These are phyloP conservation scores for Callitettix versicolor DNA, from an alignment of 1,140 invertebrate species.

Conservation along the genomic window DNA sequence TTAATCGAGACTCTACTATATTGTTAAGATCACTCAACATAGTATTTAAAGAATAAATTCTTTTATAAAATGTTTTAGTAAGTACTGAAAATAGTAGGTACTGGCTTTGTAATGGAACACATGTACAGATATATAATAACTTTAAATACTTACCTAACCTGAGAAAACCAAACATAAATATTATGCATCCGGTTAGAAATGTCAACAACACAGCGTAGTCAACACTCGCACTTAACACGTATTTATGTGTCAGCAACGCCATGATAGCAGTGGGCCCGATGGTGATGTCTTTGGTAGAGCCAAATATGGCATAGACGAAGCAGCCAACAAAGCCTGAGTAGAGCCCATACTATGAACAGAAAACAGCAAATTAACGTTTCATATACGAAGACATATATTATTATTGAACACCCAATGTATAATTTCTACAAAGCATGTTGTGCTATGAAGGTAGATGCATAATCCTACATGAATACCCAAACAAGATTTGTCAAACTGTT, in stretches of 20 bases:
- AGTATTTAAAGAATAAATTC: no score
- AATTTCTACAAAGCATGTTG: no score
- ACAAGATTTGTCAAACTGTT: neutral
- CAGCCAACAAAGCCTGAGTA: slow-evolving; percentile 76
- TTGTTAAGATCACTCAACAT: no score
- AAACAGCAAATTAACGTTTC: no score
- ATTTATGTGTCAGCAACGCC: slow-evolving; percentile 49
- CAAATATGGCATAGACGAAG: slow-evolving; percentile 71
- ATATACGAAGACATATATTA: no score
- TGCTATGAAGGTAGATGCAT: no score
- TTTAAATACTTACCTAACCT: slow-evolving; percentile 46
- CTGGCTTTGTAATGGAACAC: no score
- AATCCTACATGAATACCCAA: neutral
- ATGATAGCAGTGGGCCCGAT: slow-evolving; percentile 70
- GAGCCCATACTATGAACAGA: slow-evolving; percentile 77
- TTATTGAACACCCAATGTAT: no score
- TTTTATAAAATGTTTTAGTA: no score
- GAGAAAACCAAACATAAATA: slow-evolving; percentile 56
- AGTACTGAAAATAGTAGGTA: no score
- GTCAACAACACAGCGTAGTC: slow-evolving; percentile 62
- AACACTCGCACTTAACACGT: slow-evolving; percentile 30
- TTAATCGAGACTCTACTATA: no score
- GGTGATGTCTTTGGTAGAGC: slow-evolving; percentile 73
- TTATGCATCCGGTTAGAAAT: slow-evolving; percentile 56
- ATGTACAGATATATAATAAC: no score